Evolutionary conservation across 2,113 vertebrate genomes (phyloP).

Genomic region (Gavia stellata): DNA sequence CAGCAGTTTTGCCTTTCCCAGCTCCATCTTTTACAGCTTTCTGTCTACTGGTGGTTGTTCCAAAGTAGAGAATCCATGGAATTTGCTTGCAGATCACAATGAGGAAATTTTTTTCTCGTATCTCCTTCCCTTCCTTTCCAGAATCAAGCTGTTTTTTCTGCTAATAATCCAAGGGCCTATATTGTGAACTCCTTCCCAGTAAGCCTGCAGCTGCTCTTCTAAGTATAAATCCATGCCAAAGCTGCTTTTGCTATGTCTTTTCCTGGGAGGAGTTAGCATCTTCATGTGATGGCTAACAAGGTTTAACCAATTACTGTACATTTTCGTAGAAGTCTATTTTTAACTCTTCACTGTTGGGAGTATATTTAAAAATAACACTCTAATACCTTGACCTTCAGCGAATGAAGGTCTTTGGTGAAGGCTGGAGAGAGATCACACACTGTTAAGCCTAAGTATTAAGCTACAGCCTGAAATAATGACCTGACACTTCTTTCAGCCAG

Average conservation of each 20-base stretch:
- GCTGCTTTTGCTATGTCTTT: conserved; percentile 55
- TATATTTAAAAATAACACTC: conserved; percentile 64
- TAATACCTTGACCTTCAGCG: conserved; percentile 63
- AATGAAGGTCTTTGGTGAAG: conserved; percentile 11
- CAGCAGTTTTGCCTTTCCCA: conserved; percentile 90
- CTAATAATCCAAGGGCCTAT: background rate
- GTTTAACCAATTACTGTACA: conserved; percentile 65
- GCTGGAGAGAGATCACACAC: background rate
- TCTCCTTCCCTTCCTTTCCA: background rate
- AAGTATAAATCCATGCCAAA: conserved; percentile 54
- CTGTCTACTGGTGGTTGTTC: background rate
- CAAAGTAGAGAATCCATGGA: background rate
- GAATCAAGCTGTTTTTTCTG: background rate
- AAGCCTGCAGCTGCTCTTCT: conserved; percentile 39
- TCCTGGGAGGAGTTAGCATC: conserved; percentile 59
- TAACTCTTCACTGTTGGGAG: conserved; percentile 37
- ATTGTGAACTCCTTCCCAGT: background rate
- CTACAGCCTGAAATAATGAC: conserved; percentile 42
- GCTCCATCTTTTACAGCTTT: conserved; percentile 78
- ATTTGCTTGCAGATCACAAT: background rate
- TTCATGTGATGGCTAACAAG: conserved; percentile 63
- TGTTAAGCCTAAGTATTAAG: background rate
- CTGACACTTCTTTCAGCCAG: conserved; percentile 31
- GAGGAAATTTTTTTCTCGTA: background rate
- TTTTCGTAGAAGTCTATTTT: conserved; percentile 63